Evolutionary conservation across 2,797 vertebrate species (phyloP).

Genomic region (Mormyrus proboscirostris): DNA sequence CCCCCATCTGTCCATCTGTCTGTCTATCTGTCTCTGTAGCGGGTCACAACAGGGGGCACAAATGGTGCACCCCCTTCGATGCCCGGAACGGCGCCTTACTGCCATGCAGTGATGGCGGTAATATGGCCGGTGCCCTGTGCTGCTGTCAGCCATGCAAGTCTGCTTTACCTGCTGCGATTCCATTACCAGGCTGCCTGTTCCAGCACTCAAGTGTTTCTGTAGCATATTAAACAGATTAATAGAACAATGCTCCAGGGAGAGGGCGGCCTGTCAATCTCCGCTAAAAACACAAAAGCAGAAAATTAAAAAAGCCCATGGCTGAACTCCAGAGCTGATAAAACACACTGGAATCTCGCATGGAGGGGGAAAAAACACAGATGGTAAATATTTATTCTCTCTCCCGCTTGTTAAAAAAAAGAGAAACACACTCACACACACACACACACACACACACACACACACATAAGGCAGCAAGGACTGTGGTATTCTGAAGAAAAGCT

Average conservation of each 20-base stretch:
- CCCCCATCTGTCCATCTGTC: slow-evolving; percentile 47
- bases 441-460: slow-evolving; percentile 27
- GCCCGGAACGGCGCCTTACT: slow-evolving; percentile 36
- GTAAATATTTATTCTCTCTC: slow-evolving; percentile 70
- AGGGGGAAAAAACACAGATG: slow-evolving; percentile 53
- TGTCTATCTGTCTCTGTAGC: slow-evolving; percentile 45
- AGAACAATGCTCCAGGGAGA: slow-evolving; percentile 72
- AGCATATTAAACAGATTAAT: slow-evolving; percentile 87
- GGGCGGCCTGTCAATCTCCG: slow-evolving; percentile 65
- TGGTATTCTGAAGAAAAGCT: slow-evolving; percentile 23
- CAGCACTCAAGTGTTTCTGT: slow-evolving; percentile 65
- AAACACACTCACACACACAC: slow-evolving; percentile 33
- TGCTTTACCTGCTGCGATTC: slow-evolving; percentile 64
- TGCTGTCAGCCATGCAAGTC: slow-evolving; percentile 59
- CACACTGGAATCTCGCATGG: slow-evolving; percentile 54
- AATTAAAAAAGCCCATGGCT: slow-evolving; percentile 79
- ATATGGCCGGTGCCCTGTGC: slow-evolving; percentile 45
- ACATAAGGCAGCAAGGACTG: slow-evolving; percentile 6
- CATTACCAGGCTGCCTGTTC: slow-evolving; percentile 66
- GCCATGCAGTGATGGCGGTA: slow-evolving; percentile 35
- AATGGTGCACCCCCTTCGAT: slow-evolving; percentile 35
- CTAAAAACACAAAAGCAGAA: slow-evolving; percentile 75
- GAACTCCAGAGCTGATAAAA: slow-evolving; percentile 70
- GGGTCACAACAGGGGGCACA: slow-evolving; percentile 42
- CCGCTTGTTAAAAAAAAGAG: slow-evolving; percentile 48